These are phyloP conservation scores for Campylomormyrus tamandua DNA, from an alignment of 2,113 vertebrate genomes.

Conservation along the genomic window DNA sequence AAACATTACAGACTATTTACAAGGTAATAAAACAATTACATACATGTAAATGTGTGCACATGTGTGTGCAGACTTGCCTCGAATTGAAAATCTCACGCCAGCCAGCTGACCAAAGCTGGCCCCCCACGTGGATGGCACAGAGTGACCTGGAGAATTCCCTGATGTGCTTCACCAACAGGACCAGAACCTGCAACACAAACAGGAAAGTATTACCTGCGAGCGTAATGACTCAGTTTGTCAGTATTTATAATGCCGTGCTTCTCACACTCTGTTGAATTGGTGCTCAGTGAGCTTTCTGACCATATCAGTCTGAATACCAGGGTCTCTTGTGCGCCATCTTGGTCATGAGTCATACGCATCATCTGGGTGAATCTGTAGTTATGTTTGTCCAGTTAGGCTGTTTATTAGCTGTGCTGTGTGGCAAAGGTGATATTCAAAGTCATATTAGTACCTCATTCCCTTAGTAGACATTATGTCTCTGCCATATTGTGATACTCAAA, in stretches of 20 bases:
- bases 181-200: not conserved
- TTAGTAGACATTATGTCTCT: not conserved
- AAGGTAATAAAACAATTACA: not conserved
- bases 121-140: not conserved
- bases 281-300: not conserved
- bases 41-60: not conserved
- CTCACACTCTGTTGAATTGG: not conserved
- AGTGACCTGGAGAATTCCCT: not conserved
- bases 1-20: not conserved
- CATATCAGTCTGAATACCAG: not conserved
- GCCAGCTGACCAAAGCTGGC: not conserved
- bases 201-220: not conserved
- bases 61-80: not conserved
- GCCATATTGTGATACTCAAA: not conserved
- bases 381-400: not conserved
- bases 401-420: not conserved
- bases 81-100: not conserved
- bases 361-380: not conserved
- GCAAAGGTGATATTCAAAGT: not conserved
- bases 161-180: not conserved
- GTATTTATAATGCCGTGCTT: not conserved
- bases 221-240: not conserved
- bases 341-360: not conserved
- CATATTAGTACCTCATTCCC: not conserved
- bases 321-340: not conserved